Base-by-base conservation (phyloP, 2,888 invertebrate genomes). In the Drosophila picticornis region DNA sequence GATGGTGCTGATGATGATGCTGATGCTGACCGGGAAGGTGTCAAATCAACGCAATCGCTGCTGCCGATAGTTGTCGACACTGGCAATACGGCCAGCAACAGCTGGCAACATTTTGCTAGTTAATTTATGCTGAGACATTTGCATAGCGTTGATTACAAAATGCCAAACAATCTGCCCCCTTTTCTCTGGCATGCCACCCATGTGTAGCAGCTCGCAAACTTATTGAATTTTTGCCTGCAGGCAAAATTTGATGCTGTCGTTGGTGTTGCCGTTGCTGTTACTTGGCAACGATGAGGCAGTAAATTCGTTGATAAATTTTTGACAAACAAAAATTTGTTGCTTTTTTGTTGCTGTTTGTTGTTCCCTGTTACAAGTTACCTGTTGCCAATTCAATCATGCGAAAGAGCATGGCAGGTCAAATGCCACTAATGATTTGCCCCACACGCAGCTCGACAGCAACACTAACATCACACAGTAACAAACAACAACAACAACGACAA, bases 121-220 rank as follows among this genome's bases (percentile, higher is more conserved):
- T 91, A 91, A 91, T 91, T 91, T 91, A 91, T 91, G 91, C 91
- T 76, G 74, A 77, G 81, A 74, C 87, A 90, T 90, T 89, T 89
- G 89, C 88, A 90, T 86, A 84, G 76, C 84, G 88, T 86, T 88
- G 89, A 88, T 88, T 87, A 87, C 88, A 80, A 84, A 87, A 85
- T 88, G 83, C 85, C 83, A 88, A 84, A 46, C 82, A 64, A 67
- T 72, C 62, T 75, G 75, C 74, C 73, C 70, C 60, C 73, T 66
- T 72, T 78, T 78, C 71, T 66, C 64, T 74, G 40, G 53, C 40
- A n/a, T 38, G 22, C 62, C 60, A 70, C 70, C 55, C 72, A 72
- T 77, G 62, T 74, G 75, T 62, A 52, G 61, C 72, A 64, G 36
- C 65, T 56, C n/a, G 72, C 62, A 72, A 74, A 69, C 69, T 60